Evolutionary conservation across 2,113 vertebrate species (phyloP).

Genomic region (Rhinopomastus cyanomelas): DNA sequence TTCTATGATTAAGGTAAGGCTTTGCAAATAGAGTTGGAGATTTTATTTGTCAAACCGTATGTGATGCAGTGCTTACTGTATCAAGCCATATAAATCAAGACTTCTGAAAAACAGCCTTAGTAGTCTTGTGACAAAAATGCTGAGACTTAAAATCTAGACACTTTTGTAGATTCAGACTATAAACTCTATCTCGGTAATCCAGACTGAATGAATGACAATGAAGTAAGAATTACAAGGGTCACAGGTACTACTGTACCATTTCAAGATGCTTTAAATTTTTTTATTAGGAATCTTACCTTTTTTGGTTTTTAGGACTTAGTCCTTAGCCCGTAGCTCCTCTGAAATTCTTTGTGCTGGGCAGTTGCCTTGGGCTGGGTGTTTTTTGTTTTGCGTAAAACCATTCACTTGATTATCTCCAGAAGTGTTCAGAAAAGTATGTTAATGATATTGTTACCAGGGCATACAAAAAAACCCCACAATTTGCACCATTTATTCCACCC

Average conservation of each 20-base stretch:
- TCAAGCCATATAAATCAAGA: not conserved
- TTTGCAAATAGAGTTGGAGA: not conserved
- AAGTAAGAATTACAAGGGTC: not conserved
- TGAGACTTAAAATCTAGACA: not conserved
- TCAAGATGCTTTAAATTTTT: not conserved
- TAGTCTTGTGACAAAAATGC: not conserved
- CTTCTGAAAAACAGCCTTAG: not conserved
- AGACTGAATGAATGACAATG: not conserved
- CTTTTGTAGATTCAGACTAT: not conserved
- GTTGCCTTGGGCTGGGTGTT: not conserved
- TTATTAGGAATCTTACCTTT: not conserved
- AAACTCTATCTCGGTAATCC: not conserved
- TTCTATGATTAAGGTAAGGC: constrained; percentile 72
- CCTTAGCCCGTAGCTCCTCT: not conserved
- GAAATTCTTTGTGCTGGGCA: not conserved
- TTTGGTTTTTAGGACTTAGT: not conserved
- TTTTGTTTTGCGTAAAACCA: not conserved
- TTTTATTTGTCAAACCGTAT: not conserved
- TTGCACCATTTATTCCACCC: not conserved
- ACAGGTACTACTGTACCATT: not conserved
- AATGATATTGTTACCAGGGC: not conserved
- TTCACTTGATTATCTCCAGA: not conserved
- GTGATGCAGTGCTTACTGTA: not conserved
- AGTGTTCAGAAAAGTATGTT: not conserved
- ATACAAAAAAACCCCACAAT: not conserved